phyloP scores from a whole-genome alignment of 2,797 vertebrate species.

The Galaxias olidus region DNA sequence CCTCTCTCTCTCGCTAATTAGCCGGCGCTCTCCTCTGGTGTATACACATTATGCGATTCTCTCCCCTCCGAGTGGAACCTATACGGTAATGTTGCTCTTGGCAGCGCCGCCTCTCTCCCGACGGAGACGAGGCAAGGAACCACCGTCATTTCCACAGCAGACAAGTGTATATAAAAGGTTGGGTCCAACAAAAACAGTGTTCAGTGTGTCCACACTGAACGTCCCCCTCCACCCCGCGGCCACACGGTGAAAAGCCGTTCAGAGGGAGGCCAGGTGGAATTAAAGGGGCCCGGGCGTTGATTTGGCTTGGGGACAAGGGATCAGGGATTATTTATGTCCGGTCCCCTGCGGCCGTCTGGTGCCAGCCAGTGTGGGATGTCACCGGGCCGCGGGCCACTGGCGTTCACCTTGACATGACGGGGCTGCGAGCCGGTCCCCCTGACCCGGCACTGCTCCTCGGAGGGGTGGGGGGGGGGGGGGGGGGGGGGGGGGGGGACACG shows the following conservation, averaged over 20 bases:
- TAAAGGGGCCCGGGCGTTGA: conserved; percentile 18
- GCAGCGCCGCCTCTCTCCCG: conserved; percentile 57
- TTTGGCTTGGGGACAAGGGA: conserved; percentile 12
- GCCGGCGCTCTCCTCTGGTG: conserved; percentile 34
- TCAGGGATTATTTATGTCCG: conserved; percentile 27
- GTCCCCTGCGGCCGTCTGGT: conserved; percentile 37
- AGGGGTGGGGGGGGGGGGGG: too few species aligned
- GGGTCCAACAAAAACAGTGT: conserved; percentile 70
- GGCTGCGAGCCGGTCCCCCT: conserved; percentile 28
- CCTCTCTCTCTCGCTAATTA: conserved; percentile 47
- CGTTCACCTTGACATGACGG: conserved; percentile 60
- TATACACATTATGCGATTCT: conserved; percentile 60
- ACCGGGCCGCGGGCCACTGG: conserved; percentile 23
- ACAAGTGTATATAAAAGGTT: conserved; percentile 53
- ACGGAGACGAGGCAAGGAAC: conserved; percentile 55
- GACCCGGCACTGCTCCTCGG: too few species aligned
- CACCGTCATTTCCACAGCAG: conserved; percentile 71
- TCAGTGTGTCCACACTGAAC: conserved; percentile 27
- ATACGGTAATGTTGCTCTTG: conserved; percentile 80
- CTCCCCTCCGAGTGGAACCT: conserved; percentile 43
- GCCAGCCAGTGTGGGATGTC: conserved; percentile 36
- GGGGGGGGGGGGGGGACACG: too few species aligned
- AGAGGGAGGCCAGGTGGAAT: conserved; percentile 40
- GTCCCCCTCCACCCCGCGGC: conserved; percentile 39
- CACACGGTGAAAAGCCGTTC: conserved; percentile 43